Conservation (phyloP, 1,140 invertebrate species). For the Elymnias hypermnestra region DNA sequence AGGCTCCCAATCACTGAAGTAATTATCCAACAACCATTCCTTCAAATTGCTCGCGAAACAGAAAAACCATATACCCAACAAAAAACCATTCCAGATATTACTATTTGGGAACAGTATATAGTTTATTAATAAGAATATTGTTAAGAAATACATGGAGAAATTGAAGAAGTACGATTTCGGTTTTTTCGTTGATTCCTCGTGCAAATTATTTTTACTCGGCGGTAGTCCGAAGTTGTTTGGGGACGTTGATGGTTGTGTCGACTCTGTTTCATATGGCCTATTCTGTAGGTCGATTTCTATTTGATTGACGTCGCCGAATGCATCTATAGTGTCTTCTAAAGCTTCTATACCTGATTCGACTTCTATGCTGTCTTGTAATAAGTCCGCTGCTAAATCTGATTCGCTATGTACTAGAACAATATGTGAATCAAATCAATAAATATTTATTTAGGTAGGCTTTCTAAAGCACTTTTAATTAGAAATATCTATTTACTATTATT, state of each 20-base stretch:
- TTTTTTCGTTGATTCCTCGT: slow-evolving; percentile 20
- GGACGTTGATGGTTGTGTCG: slow-evolving; percentile 18
- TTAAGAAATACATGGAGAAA: slow-evolving; percentile 58
- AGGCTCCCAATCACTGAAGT: slow-evolving; percentile 52
- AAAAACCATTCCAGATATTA: slow-evolving; percentile 64
- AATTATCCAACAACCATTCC: slow-evolving; percentile 56
- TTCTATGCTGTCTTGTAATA: slow-evolving; percentile 53
- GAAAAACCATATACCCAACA: slow-evolving; percentile 66
- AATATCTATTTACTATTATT: too few species aligned
- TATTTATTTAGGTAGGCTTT: too few species aligned
- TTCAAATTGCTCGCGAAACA: slow-evolving; percentile 51
- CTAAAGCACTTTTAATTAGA: too few species aligned
- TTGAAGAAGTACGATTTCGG: slow-evolving; percentile 48
- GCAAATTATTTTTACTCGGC: slow-evolving; percentile 45
- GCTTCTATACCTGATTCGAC: slow-evolving; percentile 73
- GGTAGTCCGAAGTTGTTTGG: slow-evolving; percentile 46
- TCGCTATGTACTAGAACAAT: slow-evolving; percentile 33
- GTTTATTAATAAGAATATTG: slow-evolving; percentile 50
- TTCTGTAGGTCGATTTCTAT: slow-evolving; percentile 22
- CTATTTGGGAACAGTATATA: slow-evolving; percentile 56
- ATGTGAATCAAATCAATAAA: too few species aligned
- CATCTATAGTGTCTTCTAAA: slow-evolving; percentile 62
- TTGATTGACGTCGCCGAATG: slow-evolving; percentile 40
- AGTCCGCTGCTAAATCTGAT: slow-evolving; percentile 40
- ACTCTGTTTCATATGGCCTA: slow-evolving; percentile 19